phyloP scores from a whole-genome alignment of 1,140 invertebrate species.

The Uloborus diversus region DNA sequence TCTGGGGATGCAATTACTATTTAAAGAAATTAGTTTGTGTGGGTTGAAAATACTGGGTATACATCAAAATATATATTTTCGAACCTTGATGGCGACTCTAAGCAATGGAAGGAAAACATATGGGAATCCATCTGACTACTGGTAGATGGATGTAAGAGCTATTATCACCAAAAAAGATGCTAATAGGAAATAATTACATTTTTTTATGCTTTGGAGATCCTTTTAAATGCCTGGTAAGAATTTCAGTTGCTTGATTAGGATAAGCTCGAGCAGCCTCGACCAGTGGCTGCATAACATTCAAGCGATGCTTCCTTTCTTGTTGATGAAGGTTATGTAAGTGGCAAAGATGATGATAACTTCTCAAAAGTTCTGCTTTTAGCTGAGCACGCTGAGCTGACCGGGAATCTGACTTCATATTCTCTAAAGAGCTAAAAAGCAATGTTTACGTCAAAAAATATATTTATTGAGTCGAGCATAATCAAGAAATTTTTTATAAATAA shows the following conservation, averaged over 20 bases:
- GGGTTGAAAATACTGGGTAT: too few species aligned
- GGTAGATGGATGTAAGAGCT: too few species aligned
- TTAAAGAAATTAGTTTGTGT: too few species aligned
- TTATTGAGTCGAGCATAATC: not conserved
- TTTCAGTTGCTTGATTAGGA: conserved; percentile 56
- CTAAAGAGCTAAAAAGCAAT: conserved; percentile 27
- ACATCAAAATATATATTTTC: too few species aligned
- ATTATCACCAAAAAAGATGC: too few species aligned
- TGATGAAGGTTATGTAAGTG: conserved; percentile 41
- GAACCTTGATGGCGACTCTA: too few species aligned
- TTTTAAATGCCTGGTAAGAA: conserved; percentile 50
- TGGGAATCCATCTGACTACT: too few species aligned
- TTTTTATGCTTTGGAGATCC: conserved; percentile 25
- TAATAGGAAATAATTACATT: conserved; percentile 45
- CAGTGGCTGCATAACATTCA: conserved; percentile 31
- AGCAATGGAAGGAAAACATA: too few species aligned
- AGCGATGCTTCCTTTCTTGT: conserved; percentile 9
- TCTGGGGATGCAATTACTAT: too few species aligned
- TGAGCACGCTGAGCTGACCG: conserved; percentile 32
- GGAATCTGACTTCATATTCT: conserved; percentile 19
- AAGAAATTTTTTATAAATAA: not conserved
- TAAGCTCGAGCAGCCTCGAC: conserved; percentile 55
- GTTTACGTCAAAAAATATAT: not conserved
- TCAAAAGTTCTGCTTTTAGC: conserved; percentile 47
- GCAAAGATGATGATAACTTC: conserved; percentile 52